phyloP scores from a whole-genome alignment of 2,113 vertebrate genomes.

The Oreocharis arfaki region DNA sequence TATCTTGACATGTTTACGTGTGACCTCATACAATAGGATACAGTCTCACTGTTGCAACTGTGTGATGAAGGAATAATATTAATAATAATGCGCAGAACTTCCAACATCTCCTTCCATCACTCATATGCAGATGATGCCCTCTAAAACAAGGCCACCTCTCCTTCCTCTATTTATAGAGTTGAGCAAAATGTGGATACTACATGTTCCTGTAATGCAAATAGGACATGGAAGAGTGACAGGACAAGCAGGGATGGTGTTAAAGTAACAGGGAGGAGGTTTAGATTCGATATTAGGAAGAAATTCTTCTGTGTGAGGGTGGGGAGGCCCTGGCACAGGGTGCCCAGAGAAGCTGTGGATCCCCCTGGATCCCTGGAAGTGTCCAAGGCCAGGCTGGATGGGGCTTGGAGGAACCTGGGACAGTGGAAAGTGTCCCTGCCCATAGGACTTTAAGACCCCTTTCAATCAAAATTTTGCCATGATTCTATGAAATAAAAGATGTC shows the following conservation, averaged over 20 bases:
- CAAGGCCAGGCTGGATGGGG: accelerated
- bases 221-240: neutral
- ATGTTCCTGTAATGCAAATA: neutral
- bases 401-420: accelerated
- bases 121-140: neutral
- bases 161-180: neutral
- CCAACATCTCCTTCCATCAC: neutral
- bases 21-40: neutral
- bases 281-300: neutral
- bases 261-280: neutral
- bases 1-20: neutral
- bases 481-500: neutral
- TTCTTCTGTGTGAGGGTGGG: accelerated
- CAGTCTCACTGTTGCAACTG: neutral
- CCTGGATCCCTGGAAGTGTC: neutral
- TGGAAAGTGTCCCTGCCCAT: neutral
- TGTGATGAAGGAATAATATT: neutral
- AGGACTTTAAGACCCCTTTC: neutral
- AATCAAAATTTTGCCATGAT: neutral
- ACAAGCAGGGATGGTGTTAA: neutral
- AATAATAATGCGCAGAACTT: neutral
- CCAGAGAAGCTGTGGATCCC: neutral
- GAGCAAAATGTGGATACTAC: neutral
- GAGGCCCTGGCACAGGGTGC: accelerated
- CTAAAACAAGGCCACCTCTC: neutral